Evolutionary conservation across 2,888 invertebrate genomes (phyloP).

Genomic region (Griposia aprilina): DNA sequence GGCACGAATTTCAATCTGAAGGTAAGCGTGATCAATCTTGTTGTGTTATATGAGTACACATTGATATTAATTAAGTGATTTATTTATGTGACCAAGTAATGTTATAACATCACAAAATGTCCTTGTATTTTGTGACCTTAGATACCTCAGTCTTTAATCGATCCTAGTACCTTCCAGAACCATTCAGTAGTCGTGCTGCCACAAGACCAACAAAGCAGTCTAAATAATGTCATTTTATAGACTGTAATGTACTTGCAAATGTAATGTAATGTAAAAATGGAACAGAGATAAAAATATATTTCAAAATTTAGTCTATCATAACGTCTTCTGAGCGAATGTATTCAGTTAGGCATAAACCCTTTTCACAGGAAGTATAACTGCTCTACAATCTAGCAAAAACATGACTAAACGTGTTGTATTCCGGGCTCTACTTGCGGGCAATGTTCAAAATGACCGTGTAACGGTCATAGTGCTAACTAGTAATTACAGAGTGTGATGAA

Average conservation of each 20-base stretch:
- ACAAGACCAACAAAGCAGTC: too few species aligned
- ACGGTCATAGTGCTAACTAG: constrained; percentile 40
- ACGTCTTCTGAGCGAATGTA: constrained; percentile 2
- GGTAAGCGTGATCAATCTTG: constrained; percentile 45
- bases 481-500: background rate
- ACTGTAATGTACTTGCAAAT: too few species aligned
- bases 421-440: constrained; percentile 56
- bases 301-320: too few species aligned
- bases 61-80: constrained; percentile 7
- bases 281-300: too few species aligned
- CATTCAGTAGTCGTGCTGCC: too few species aligned
- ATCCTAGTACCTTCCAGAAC: too few species aligned
- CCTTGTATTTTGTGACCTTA: too few species aligned
- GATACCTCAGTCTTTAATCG: too few species aligned
- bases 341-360: constrained; percentile 34
- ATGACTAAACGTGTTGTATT: constrained; percentile 64
- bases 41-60: constrained; percentile 27
- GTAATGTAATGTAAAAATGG: too few species aligned
- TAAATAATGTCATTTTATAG: too few species aligned
- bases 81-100: constrained; percentile 8
- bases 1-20: constrained; percentile 4
- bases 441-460: constrained; percentile 51
- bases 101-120: background rate
- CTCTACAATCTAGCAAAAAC: constrained; percentile 48
- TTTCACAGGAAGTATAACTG: background rate